A percentile compares a stretch with the other conserved stretches of the same genome.
Evolutionary conservation across 2,113 vertebrate genomes (phyloP).

Genomic region (Notothenia coriiceps): DNA sequence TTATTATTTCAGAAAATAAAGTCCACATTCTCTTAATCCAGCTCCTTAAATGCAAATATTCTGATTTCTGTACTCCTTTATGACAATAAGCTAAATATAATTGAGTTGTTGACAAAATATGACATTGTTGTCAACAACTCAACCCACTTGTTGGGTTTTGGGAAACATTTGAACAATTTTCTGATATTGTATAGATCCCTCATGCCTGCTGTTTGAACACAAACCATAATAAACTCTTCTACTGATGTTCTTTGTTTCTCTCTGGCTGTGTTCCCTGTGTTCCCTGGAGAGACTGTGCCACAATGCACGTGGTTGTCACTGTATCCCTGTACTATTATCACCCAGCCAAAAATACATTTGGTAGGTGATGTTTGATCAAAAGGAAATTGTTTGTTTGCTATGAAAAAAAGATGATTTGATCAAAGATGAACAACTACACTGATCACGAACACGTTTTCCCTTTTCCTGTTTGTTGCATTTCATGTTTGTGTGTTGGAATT

Average conservation of each 20-base stretch:
- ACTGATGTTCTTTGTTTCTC: neutral
- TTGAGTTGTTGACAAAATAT: too few relatives aligned
- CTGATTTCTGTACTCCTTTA: too few relatives aligned
- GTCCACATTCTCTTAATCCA: too few relatives aligned
- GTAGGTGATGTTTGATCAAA: neutral
- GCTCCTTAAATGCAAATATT: too few relatives aligned
- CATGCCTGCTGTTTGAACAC: conserved; percentile 12
- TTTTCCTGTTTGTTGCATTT: neutral
- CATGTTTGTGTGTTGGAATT: neutral
- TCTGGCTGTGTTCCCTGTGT: neutral
- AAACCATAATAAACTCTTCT: neutral
- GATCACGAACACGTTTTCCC: neutral
- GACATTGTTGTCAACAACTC: too few relatives aligned
- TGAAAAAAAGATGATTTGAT: neutral
- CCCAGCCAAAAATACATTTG: neutral
- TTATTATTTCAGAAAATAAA: too few relatives aligned
- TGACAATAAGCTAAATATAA: too few relatives aligned
- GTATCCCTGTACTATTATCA: neutral
- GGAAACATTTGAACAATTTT: too few relatives aligned
- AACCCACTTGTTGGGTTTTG: too few relatives aligned
- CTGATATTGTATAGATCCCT: too few relatives aligned
- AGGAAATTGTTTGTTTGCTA: neutral
- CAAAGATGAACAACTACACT: neutral
- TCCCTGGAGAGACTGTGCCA: neutral
- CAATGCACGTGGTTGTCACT: neutral